These are phyloP conservation scores for Pipra filicauda DNA, from an alignment of 2,113 vertebrate species.

Conservation along the genomic window DNA sequence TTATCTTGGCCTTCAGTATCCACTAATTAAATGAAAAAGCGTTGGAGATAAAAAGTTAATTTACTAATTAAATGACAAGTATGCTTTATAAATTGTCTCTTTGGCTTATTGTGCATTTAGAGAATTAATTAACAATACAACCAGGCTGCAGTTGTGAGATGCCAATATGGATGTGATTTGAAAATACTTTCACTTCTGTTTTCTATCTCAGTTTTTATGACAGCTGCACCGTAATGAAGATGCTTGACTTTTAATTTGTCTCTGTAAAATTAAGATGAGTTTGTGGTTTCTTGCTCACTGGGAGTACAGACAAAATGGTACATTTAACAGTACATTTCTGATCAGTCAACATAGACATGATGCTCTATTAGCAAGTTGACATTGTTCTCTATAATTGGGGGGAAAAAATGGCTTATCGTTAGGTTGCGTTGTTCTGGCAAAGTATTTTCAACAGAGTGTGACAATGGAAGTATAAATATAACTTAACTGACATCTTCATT, in stretches of 20 bases:
- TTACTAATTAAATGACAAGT: conserved; percentile 76
- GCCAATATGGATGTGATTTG: conserved; percentile 67
- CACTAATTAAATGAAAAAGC: conserved; percentile 73
- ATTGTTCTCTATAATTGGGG: not conserved
- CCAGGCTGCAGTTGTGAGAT: conserved; percentile 66
- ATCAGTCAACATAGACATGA: not conserved
- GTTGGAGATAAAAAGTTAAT: conserved; percentile 69
- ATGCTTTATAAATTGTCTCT: conserved; percentile 68
- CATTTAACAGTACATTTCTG: conserved; percentile 29
- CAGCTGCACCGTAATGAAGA: conserved; percentile 60
- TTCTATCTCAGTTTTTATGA: conserved; percentile 35
- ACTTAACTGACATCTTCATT: not conserved
- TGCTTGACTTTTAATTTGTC: conserved; percentile 50
- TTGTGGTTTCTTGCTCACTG: conserved; percentile 37
- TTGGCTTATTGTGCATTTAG: conserved; percentile 70
- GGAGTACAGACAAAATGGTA: conserved; percentile 15
- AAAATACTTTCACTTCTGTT: conserved; percentile 64
- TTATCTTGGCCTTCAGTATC: conserved; percentile 67
- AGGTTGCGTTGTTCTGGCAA: conserved; percentile 5
- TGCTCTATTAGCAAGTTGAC: conserved; percentile 41
- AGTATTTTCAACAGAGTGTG: not conserved
- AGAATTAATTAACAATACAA: conserved; percentile 78
- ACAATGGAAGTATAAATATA: not conserved
- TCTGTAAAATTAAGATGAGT: conserved; percentile 65
- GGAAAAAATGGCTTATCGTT: not conserved